A percentile compares a stretch with the other conserved stretches of the same genome.
phyloP scores from a whole-genome alignment of 2,888 invertebrate species.

The Drosophila mercatorum region DNA sequence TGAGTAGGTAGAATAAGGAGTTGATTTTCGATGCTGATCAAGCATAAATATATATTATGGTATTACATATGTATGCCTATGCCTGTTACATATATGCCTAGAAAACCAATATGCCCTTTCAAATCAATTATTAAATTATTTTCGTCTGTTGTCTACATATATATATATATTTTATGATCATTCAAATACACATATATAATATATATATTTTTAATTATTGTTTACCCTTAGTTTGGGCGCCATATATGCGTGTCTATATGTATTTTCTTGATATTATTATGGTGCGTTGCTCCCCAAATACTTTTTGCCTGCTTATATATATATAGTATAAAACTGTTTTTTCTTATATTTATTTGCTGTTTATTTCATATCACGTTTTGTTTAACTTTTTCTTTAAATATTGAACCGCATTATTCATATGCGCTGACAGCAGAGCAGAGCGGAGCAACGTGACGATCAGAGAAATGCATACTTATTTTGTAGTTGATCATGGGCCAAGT shows the following conservation, averaged over 20 bases:
- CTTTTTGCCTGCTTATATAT: constrained; percentile 3
- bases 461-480: constrained; percentile 26
- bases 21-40: neutral
- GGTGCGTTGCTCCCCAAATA: constrained; percentile 38
- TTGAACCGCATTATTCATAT: constrained; percentile 62
- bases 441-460: constrained; percentile 35
- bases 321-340: neutral
- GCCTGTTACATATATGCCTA: neutral
- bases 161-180: neutral
- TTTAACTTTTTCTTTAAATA: constrained; percentile 4
- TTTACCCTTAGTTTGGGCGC: neutral
- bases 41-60: neutral
- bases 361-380: constrained; percentile 45
- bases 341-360: constrained; percentile 13
- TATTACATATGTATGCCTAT: neutral
- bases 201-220: constrained; percentile 5
- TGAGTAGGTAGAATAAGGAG: neutral
- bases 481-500: constrained; percentile 27
- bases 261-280: constrained; percentile 40
- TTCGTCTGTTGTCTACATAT: too few relatives aligned
- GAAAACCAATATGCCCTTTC: neutral
- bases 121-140: neutral
- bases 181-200: too few relatives aligned
- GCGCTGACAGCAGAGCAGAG: constrained; percentile 54
- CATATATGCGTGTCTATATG: constrained; percentile 17